Conservation (phyloP, 2,888 invertebrate species). For the Unio pictorum region DNA sequence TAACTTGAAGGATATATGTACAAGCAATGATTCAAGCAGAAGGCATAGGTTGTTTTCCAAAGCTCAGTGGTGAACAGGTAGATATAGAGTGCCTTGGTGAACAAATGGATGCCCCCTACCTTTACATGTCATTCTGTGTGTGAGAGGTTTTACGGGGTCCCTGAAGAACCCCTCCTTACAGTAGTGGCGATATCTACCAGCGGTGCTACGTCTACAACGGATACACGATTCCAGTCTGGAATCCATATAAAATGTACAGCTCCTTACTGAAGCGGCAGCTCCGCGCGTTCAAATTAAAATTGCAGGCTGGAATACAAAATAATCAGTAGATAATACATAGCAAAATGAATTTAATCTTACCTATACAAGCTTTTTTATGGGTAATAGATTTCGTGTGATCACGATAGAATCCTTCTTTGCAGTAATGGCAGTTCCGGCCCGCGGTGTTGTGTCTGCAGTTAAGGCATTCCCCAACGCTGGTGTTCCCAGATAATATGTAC, state of each 20-base stretch:
- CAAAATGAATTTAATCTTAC: slow-evolving; percentile 76
- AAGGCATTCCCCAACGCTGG: no score
- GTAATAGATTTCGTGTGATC: slow-evolving; percentile 92
- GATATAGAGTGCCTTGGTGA: no score
- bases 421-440: no score
- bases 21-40: no score
- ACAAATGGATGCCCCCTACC: slow-evolving; percentile 78
- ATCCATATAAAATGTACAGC: slow-evolving; percentile 94
- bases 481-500: no score
- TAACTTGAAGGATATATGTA: no score
- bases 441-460: no score
- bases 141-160: slow-evolving; percentile 91
- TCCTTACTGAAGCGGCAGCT: slow-evolving; percentile 99
- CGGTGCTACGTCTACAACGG: slow-evolving; percentile 95
- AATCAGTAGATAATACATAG: slow-evolving; percentile 1
- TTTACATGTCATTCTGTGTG: slow-evolving; percentile 96
- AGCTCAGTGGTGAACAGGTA: no score
- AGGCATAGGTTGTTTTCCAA: no score
- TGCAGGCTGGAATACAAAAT: slow-evolving; percentile 84
- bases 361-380: slow-evolving; percentile 96
- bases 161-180: slow-evolving; percentile 98
- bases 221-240: slow-evolving; percentile 96
- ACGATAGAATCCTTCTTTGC: slow-evolving; percentile 96
- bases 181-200: slow-evolving; percentile 98
- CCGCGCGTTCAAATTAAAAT: slow-evolving; percentile 97